Conservation (phyloP, 2,888 invertebrate genomes). For the Macrostomum cliftonense region DNA sequence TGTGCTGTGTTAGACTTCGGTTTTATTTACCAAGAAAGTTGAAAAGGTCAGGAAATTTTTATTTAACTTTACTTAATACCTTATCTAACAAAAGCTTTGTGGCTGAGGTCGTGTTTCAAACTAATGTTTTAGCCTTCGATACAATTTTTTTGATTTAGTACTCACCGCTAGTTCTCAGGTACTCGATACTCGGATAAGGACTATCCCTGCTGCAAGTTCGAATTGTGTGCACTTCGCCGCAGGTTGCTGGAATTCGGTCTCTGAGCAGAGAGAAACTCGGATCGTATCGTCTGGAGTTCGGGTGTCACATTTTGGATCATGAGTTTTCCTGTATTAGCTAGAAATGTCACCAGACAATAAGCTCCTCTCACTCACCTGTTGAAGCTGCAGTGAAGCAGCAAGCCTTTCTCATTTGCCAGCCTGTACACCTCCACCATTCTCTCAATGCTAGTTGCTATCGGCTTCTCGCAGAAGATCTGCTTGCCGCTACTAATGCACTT, state of each 20-base stretch:
- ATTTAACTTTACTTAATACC: too few species aligned
- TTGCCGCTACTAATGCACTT: conserved; percentile 31
- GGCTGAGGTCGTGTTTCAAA: too few species aligned
- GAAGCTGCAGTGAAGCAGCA: conserved; percentile 47
- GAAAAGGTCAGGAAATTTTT: too few species aligned
- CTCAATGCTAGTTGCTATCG: conserved; percentile 45
- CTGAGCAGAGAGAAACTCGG: conserved; percentile 40
- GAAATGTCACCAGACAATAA: too few species aligned
- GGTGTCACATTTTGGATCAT: not conserved
- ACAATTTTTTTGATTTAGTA: not conserved
- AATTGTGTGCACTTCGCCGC: conserved; percentile 47
- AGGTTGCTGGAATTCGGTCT: too few species aligned
- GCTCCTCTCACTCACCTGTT: too few species aligned
- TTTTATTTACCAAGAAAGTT: too few species aligned
- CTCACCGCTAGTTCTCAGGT: conserved; percentile 45
- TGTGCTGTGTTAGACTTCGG: too few species aligned
- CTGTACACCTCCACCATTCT: conserved; percentile 46
- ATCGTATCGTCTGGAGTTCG: conserved; percentile 44
- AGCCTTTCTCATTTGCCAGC: conserved; percentile 43
- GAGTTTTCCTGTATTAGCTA: too few species aligned
- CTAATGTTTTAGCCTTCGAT: too few species aligned
- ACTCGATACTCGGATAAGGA: conserved; percentile 47
- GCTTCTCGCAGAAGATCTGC: conserved; percentile 53
- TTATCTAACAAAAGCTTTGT: too few species aligned
- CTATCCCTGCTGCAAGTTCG: conserved; percentile 49